Base-by-base conservation (phyloP, 2,888 invertebrate genomes). In the Prosopocoilus inquinatus region DNA sequence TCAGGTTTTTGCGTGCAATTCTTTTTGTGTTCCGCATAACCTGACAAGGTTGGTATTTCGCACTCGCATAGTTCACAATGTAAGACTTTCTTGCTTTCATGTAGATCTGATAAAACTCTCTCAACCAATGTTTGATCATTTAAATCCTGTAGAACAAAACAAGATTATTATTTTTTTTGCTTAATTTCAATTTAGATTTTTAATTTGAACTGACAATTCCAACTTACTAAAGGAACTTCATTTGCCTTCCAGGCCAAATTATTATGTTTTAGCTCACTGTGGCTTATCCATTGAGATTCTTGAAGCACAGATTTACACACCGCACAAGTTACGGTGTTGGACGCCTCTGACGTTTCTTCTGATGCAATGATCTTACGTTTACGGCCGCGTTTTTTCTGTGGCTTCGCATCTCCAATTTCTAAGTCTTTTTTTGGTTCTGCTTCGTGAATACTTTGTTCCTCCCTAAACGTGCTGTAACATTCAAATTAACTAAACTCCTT, bases 191-290 rank as follows among this genome's bases (percentile, higher is more conserved):
- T 38, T 3, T 38, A 8, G 9, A 34, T 34, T 8, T 34, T 34
- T 9, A 34, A n/a, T n/a, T 34, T 12, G n/a, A 38, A 38, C 13
- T 49, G 5, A 3, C n/a, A 45, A 45, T 45, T n/a, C n/a, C 3
- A 41, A 57, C 76, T 79, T 77, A 84, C 84, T 67, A 83, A 67
- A 36, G 81, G 78, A 39, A 68, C 58, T 52, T 81, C 79, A 28
- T 81, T 82, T 15, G 79, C 75, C 48, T 76, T 71, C 86, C 86
- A 86, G 4, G 81, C 79, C 62, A 84, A 73, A 61, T 84, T 81
- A 55, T 82, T 80, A 69, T 87, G 86, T 9, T 28, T 32, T 44
- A 71, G 69, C 33, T 66, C 65, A 34, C 80, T 72, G 57, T 82
- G 83, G 64, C 46, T 35, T 32, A 20, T 84, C 85, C 9, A 66